Conservation (phyloP, 2,113 vertebrate genomes). For the Papio anubis region DNA sequence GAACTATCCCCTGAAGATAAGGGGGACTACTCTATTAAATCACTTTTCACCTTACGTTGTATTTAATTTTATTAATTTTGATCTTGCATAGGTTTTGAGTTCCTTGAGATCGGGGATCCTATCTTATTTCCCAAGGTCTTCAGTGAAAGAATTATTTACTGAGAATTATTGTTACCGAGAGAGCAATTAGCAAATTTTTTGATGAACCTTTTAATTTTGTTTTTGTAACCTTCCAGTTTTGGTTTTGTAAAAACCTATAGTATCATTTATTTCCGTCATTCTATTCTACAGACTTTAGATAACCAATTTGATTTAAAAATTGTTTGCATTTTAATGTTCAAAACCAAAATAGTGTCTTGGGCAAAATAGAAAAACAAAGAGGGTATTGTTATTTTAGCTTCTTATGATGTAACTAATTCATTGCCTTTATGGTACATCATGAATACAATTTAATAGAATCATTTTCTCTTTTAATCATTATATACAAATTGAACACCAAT, state of each 20-base stretch:
- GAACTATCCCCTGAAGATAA: not conserved
- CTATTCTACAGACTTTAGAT: not conserved
- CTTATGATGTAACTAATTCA: not conserved
- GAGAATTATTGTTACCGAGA: not conserved
- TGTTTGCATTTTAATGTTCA: not conserved
- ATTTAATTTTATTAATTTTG: constrained; percentile 16
- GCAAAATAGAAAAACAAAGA: not conserved
- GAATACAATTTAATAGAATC: not conserved
- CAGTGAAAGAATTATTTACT: not conserved
- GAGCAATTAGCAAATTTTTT: not conserved
- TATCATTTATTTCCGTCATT: not conserved
- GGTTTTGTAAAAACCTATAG: not conserved
- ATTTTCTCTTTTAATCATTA: not conserved
- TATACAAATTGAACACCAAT: not conserved
- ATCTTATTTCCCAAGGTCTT: not conserved
- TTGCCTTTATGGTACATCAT: not conserved
- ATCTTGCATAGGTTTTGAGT: not conserved
- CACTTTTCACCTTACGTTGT: not conserved
- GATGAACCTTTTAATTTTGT: not conserved
- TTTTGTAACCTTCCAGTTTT: not conserved
- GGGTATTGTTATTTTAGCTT: not conserved
- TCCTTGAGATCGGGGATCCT: not conserved
- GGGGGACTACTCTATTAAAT: not conserved
- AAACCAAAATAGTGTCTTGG: not conserved
- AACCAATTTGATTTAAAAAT: not conserved